phyloP scores from a whole-genome alignment of 2,888 invertebrate species.

The Schizaphis graminum region DNA sequence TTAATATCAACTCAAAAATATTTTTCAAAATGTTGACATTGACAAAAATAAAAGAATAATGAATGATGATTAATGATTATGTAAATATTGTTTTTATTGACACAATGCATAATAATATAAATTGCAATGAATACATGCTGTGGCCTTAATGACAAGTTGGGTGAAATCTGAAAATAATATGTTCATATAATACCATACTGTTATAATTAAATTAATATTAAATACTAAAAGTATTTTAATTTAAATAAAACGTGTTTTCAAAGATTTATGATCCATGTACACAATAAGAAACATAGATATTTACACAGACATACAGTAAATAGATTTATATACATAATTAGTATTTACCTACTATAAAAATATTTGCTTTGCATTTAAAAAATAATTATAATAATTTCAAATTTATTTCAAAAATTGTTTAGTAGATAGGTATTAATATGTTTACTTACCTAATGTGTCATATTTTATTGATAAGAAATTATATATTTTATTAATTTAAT shows the following conservation, averaged over 20 bases:
- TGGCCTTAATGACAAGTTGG: background rate
- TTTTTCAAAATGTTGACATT: background rate
- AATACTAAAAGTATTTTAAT: no score
- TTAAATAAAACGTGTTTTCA: background rate
- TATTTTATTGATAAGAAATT: background rate
- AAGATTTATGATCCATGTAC: background rate
- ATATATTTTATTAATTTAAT: background rate
- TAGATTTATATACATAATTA: background rate
- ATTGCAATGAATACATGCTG: background rate
- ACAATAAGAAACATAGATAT: background rate
- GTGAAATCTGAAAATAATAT: background rate
- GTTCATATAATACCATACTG: background rate
- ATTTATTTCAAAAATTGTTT: background rate
- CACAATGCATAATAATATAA: background rate
- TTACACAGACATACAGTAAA: background rate
- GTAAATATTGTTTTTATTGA: background rate
- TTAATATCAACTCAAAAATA: background rate
- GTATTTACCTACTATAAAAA: background rate
- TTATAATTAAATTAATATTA: background rate
- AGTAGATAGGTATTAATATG: background rate
- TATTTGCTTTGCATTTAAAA: background rate
- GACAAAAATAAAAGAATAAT: constrained; percentile 5
- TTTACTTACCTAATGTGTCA: background rate
- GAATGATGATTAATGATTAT: background rate
- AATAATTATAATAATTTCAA: background rate